Evolutionary conservation across 2,113 vertebrate species (phyloP).

Genomic region (Eptesicus fuscus): DNA sequence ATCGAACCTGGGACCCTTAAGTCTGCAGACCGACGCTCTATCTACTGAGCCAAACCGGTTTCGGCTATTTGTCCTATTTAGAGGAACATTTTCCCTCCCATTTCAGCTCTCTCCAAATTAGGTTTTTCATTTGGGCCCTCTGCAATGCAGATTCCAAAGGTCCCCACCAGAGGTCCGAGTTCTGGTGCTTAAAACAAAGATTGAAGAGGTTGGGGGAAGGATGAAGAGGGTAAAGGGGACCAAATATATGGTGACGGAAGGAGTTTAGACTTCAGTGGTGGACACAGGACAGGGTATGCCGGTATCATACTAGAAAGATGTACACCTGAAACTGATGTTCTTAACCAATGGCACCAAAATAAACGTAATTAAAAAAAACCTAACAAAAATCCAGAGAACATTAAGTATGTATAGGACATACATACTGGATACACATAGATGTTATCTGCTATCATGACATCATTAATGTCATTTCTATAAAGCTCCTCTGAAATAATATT

Average conservation of each 20-base stretch:
- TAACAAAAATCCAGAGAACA: neutral
- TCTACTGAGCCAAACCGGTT: no score
- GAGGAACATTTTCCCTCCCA: neutral
- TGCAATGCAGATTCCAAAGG: neutral
- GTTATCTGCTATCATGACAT: neutral
- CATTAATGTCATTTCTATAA: neutral
- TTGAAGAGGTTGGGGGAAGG: neutral
- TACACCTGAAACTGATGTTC: neutral
- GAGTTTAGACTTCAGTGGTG: neutral
- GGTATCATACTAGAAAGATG: neutral
- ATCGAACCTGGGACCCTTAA: no score
- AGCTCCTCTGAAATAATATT: neutral
- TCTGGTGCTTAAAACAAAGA: conserved; percentile 1
- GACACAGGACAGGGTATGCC: neutral
- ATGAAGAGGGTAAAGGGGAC: neutral
- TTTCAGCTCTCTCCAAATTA: neutral
- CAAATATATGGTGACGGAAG: neutral
- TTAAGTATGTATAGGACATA: neutral
- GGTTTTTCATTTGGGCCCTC: neutral
- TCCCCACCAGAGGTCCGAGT: neutral
- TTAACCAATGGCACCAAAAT: neutral
- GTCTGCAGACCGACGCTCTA: no score
- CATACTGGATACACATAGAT: neutral
- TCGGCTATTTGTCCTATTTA: neutral
- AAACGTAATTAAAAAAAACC: neutral